These are phyloP conservation scores for Rotaria socialis DNA, from an alignment of 2,888 invertebrate genomes.

Conservation along the genomic window DNA sequence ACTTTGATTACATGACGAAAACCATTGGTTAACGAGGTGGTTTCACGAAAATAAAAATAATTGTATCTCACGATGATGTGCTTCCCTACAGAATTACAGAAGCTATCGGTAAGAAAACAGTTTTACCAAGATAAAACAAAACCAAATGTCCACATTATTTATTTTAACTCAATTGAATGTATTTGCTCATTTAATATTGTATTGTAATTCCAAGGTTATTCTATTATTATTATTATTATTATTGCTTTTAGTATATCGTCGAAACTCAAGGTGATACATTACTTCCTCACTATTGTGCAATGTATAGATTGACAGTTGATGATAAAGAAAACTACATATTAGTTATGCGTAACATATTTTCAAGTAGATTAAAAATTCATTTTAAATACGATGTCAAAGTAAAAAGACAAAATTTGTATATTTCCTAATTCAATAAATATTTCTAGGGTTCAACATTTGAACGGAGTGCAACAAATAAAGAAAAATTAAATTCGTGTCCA, in stretches of 20 bases:
- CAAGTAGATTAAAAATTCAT: conserved; percentile 75
- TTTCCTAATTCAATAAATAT: conserved; percentile 38
- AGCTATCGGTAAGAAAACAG: too few relatives aligned
- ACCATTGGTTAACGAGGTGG: too few relatives aligned
- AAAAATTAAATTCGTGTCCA: conserved; percentile 80
- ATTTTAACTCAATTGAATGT: too few relatives aligned
- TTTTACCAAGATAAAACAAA: too few relatives aligned
- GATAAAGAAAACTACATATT: conserved; percentile 88
- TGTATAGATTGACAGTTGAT: conserved; percentile 96
- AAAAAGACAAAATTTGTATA: conserved; percentile 50
- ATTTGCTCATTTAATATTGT: too few relatives aligned
- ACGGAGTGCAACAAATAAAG: conserved; percentile 94
- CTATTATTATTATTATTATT: too few relatives aligned
- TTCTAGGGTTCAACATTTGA: conserved; percentile 84
- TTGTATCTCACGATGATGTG: too few relatives aligned
- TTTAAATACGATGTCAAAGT: conserved; percentile 87
- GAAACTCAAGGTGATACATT: conserved; percentile 94
- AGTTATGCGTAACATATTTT: conserved; percentile 77
- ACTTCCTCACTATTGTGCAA: conserved; percentile 93
- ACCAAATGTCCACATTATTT: too few relatives aligned
- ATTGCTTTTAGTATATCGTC: conserved; percentile 76
- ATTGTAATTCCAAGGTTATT: too few relatives aligned
- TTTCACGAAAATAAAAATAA: too few relatives aligned
- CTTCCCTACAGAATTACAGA: too few relatives aligned
- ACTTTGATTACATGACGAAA: too few relatives aligned